A percentile compares a stretch with the other conserved stretches of the same genome.
These are phyloP conservation scores for Caerostris darwini DNA, from an alignment of 1,140 invertebrate genomes.

Conservation along the genomic window DNA sequence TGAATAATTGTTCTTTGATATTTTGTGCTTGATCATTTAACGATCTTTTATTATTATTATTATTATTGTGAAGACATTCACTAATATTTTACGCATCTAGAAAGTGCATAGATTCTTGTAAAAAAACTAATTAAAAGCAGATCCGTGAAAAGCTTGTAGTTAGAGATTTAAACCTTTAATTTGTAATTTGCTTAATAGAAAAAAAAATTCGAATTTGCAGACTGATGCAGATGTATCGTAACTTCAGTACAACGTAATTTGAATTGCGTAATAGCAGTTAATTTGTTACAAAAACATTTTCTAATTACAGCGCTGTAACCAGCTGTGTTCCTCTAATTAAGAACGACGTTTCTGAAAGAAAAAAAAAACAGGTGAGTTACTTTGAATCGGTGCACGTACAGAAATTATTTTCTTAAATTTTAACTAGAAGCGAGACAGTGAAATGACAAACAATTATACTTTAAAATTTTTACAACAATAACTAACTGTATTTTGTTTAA, in stretches of 20 bases:
- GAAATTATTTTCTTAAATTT: not conserved
- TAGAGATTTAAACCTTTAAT: not conserved
- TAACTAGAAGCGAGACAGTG: not conserved
- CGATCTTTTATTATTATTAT: no score
- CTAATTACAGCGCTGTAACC: not conserved
- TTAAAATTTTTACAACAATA: no score
- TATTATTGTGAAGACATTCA: no score
- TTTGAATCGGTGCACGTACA: not conserved
- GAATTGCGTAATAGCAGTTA: constrained; percentile 7
- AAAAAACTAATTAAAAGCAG: no score
- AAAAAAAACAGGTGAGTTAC: not conserved
- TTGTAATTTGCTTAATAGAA: not conserved
- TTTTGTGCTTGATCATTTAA: no score
- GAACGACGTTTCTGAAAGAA: not conserved
- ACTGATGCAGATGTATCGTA: not conserved
- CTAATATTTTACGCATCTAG: no score
- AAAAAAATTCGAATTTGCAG: not conserved
- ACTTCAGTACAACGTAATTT: not conserved
- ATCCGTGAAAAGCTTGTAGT: not conserved
- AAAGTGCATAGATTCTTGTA: no score
- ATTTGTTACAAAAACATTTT: not conserved
- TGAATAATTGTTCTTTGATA: no score
- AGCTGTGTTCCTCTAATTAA: constrained; percentile 8
- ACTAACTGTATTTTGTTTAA: no score
- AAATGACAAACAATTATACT: not conserved